Evolutionary conservation across 2,113 vertebrate genomes (phyloP).

Genomic region (Tor tambroides): DNA sequence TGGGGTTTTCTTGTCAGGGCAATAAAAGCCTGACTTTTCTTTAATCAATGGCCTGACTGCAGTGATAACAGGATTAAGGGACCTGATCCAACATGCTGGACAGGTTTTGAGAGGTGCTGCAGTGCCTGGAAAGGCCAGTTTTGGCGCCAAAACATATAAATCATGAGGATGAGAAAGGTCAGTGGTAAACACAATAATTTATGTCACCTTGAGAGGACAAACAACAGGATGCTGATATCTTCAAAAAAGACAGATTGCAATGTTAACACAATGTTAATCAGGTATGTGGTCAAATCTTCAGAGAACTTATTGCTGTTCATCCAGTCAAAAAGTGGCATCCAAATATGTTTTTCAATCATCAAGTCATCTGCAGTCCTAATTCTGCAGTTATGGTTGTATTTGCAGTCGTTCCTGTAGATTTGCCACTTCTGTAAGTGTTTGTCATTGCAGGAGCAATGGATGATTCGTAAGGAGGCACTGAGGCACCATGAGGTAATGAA

Average conservation of each 20-base stretch:
- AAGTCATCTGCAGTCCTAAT: not conserved
- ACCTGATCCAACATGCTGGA: not conserved
- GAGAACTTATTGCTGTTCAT: not conserved
- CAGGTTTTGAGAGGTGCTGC: not conserved
- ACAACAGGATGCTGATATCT: not conserved
- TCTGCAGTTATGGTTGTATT: not conserved
- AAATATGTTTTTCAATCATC: too few relatives aligned
- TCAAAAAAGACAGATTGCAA: not conserved
- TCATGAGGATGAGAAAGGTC: not conserved
- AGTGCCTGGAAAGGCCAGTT: not conserved
- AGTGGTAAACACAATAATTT: not conserved
- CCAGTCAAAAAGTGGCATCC: not conserved
- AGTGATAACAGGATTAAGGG: constrained; percentile 14
- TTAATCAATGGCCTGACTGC: not conserved
- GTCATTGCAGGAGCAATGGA: too few relatives aligned
- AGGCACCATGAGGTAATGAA: too few relatives aligned
- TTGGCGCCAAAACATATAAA: not conserved
- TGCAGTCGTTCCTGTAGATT: not conserved
- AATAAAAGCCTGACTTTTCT: not conserved
- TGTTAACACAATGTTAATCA: not conserved
- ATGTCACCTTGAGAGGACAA: not conserved
- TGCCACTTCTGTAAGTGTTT: too few relatives aligned
- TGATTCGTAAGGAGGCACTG: not conserved
- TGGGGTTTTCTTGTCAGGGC: not conserved
- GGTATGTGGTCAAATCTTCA: not conserved